Conservation (phyloP, 2,888 invertebrate genomes). For the Xylota segnis region DNA sequence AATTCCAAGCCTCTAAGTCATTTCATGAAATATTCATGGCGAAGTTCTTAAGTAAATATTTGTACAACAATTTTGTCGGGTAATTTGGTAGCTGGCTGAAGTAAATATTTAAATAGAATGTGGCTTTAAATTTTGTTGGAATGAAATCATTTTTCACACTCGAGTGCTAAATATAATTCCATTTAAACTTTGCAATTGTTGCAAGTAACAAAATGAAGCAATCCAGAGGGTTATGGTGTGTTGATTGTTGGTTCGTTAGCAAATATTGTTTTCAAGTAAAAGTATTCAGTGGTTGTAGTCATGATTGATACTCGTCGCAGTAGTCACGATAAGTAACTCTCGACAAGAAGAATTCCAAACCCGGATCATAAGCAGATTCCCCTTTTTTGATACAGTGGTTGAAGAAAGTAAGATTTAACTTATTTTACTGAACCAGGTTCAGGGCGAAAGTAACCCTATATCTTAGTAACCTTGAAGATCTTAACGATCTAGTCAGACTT, state of each 20-base stretch:
- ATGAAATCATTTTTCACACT: constrained; percentile 40
- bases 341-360: too few relatives aligned
- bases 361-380: too few relatives aligned
- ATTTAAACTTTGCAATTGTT: constrained; percentile 7
- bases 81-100: constrained; percentile 11
- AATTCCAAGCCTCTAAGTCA: neutral
- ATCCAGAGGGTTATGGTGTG: neutral
- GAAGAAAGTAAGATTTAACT: too few relatives aligned
- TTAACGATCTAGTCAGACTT: too few relatives aligned
- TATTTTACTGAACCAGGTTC: too few relatives aligned
- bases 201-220: constrained; percentile 19
- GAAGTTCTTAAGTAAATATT: constrained; percentile 12
- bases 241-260: neutral
- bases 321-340: too few relatives aligned
- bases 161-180: constrained; percentile 3
- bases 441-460: too few relatives aligned
- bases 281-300: too few relatives aligned
- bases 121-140: constrained; percentile 6
- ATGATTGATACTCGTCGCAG: too few relatives aligned
- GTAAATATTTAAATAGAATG: constrained; percentile 33
- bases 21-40: constrained; percentile 27
- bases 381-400: too few relatives aligned
- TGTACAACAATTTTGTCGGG: neutral
- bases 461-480: too few relatives aligned
- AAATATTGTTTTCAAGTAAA: neutral